A percentile compares a stretch with the other conserved stretches of the same genome.
These are phyloP conservation scores for Micromussa lordhowensis DNA, from an alignment of 92 coral and sea anemone species.

Conservation along the genomic window DNA sequence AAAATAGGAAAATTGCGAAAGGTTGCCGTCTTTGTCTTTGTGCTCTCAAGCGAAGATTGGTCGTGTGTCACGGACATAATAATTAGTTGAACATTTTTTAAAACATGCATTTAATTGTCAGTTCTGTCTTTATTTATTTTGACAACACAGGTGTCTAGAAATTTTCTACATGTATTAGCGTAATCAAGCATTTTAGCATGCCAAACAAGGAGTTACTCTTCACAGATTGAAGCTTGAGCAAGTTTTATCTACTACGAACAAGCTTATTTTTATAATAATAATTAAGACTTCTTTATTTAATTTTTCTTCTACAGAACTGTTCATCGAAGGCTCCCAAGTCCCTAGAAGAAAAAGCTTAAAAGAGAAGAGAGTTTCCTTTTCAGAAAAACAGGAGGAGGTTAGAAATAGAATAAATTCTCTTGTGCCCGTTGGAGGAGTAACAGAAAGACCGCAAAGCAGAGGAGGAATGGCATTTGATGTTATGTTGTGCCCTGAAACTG, in stretches of 20 bases:
- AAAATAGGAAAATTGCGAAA: background rate
- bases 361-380: conserved; percentile 78
- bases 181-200: no score
- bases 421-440: conserved; percentile 69
- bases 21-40: conserved; percentile 13
- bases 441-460: conserved; percentile 89
- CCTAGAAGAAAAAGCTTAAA: conserved; percentile 80
- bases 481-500: conserved; percentile 89
- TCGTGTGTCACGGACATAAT: conserved; percentile 17
- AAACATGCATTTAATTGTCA: no score
- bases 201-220: background rate
- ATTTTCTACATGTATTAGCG: background rate
- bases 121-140: conserved; percentile 8
- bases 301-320: conserved; percentile 62
- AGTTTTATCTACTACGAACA: background rate
- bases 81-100: background rate
- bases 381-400: conserved; percentile 74
- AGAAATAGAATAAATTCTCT: conserved; percentile 73
- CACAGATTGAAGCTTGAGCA: background rate
- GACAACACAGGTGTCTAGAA: conserved; percentile 15
- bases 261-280: no score
- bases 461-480: conserved; percentile 93
- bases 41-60: conserved; percentile 7
- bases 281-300: no score
- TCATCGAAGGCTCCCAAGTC: conserved; percentile 76